Conservation (phyloP, 2,888 invertebrate species). For the Erebia palarica region DNA sequence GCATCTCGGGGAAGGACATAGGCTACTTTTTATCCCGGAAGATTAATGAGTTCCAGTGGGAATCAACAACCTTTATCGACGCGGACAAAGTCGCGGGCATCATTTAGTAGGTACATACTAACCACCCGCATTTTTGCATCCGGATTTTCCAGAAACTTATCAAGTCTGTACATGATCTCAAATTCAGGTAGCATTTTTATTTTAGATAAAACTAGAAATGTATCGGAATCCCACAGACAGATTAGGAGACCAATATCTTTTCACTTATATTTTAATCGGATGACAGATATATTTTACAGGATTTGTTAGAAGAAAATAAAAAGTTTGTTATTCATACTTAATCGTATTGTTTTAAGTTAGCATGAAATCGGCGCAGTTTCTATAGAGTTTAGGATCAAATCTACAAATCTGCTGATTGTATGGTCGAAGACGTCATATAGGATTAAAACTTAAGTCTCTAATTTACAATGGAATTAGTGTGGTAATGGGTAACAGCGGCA, state of each 20-base stretch:
- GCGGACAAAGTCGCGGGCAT: no score
- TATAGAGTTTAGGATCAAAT: background rate
- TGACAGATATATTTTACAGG: slow-evolving; percentile 5
- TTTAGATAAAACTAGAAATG: background rate
- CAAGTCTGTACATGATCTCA: background rate
- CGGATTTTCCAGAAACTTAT: background rate
- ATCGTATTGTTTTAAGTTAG: background rate
- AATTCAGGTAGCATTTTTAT: background rate
- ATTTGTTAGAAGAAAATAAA: background rate
- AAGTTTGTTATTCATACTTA: background rate
- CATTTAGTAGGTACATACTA: no score
- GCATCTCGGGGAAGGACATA: no score
- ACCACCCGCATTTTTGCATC: no score
- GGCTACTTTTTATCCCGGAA: no score
- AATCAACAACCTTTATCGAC: no score
- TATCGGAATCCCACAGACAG: slow-evolving; percentile 11
- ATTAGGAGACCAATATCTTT: background rate
- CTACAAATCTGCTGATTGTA: background rate
- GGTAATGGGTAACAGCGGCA: background rate
- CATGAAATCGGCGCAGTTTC: background rate
- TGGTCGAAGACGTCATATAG: slow-evolving; percentile 36
- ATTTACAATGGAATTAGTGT: slow-evolving; percentile 31
- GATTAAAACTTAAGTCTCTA: slow-evolving; percentile 36
- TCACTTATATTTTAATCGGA: slow-evolving; percentile 3
- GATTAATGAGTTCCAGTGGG: no score